A percentile compares a stretch with the other conserved stretches of the same genome.
These are phyloP conservation scores for Catajapyx aquilonaris DNA, from an alignment of 1,140 invertebrate genomes.

Conservation along the genomic window DNA sequence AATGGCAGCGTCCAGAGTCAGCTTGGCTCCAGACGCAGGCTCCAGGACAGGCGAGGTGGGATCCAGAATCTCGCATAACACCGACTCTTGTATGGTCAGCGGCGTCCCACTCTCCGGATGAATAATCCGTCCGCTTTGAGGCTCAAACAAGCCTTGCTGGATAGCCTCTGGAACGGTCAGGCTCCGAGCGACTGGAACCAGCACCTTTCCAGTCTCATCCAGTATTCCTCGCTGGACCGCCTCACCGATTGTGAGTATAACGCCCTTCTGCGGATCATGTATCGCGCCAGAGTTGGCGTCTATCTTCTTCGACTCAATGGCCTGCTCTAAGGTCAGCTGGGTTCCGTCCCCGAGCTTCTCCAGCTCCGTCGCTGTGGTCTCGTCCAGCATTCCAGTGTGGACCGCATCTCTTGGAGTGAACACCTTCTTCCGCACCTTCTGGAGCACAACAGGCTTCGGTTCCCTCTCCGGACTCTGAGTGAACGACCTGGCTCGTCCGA, in stretches of 20 bases:
- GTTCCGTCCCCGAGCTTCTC: slow-evolving; percentile 30
- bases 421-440: slow-evolving; percentile 52
- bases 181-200: slow-evolving; percentile 60
- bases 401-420: slow-evolving; percentile 46
- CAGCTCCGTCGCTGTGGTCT: slow-evolving; percentile 44
- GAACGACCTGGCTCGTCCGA: slow-evolving; percentile 30
- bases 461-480: slow-evolving; percentile 30
- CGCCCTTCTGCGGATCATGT: slow-evolving; percentile 58
- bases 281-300: slow-evolving; percentile 55
- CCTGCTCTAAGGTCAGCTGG: slow-evolving; percentile 45
- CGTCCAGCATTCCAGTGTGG: slow-evolving; percentile 48
- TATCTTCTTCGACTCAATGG: slow-evolving; percentile 47
- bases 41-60: slow-evolving; percentile 39
- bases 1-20: slow-evolving; percentile 61
- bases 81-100: slow-evolving; percentile 55
- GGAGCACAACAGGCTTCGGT: slow-evolving; percentile 44
- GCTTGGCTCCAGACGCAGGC: slow-evolving; percentile 30
- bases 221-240: slow-evolving; percentile 66
- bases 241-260: slow-evolving; percentile 54
- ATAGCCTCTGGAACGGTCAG: slow-evolving; percentile 60
- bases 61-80: slow-evolving; percentile 69
- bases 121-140: slow-evolving; percentile 53
- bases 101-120: slow-evolving; percentile 69
- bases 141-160: slow-evolving; percentile 60
- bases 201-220: slow-evolving; percentile 49